Conservation (phyloP, 2,113 vertebrate species). For the Sorex araneus region DNA sequence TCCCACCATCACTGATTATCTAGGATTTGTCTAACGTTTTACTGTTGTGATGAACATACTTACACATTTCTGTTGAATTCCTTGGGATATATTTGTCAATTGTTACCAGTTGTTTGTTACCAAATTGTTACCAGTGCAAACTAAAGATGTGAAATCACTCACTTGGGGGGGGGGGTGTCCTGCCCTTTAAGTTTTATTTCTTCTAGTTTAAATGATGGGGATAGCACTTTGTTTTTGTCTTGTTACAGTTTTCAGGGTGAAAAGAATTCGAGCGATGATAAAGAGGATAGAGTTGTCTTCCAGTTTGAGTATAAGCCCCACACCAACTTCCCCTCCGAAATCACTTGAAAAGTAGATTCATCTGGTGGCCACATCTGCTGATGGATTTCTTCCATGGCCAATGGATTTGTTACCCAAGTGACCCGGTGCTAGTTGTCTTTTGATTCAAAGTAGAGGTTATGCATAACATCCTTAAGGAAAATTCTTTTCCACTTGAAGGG, state of each 20-base stretch:
- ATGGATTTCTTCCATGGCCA: conserved; percentile 27
- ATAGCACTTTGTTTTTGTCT: background rate
- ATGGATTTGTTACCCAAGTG: background rate
- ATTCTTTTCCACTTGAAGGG: conserved; percentile 14
- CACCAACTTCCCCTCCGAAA: background rate
- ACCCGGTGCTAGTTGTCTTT: background rate
- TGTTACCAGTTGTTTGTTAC: too few relatives aligned
- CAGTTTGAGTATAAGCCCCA: background rate
- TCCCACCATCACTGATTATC: background rate
- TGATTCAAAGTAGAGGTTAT: background rate
- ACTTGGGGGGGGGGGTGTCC: conserved; percentile 4
- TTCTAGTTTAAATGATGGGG: conserved; percentile 39
- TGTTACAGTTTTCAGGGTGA: background rate
- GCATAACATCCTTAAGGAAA: conserved; percentile 10
- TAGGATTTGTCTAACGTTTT: conserved; percentile 16
- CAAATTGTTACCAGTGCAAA: conserved; percentile 9
- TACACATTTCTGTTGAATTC: conserved; percentile 12
- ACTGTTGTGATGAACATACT: background rate
- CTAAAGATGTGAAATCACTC: conserved; percentile 14
- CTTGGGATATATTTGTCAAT: conserved; percentile 19
- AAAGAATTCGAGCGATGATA: background rate
- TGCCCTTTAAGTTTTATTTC: background rate
- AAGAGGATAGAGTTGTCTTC: background rate
- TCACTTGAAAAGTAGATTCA: background rate
- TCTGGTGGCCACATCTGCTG: background rate